A percentile compares a stretch with the other conserved stretches of the same genome.
Evolutionary conservation across 2,113 vertebrate genomes (phyloP).

Genomic region (Salminus brasiliensis): DNA sequence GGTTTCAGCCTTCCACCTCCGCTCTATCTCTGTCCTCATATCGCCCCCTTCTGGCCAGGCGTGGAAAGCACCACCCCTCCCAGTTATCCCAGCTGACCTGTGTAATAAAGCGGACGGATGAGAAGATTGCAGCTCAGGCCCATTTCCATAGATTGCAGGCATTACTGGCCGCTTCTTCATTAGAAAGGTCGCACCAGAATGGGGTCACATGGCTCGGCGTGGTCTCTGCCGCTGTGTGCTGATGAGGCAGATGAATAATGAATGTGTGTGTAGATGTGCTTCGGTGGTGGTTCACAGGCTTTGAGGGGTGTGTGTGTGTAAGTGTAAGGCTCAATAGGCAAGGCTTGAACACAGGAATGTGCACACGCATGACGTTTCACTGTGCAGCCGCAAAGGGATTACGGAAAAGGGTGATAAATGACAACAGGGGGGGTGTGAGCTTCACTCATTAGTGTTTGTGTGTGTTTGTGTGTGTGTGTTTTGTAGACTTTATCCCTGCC

Average conservation of each 20-base stretch:
- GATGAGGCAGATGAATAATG: constrained; percentile 54
- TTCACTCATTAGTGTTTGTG: constrained; percentile 20
- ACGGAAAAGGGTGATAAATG: constrained; percentile 27
- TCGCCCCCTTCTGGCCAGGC: constrained; percentile 49
- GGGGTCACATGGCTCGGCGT: constrained; percentile 38
- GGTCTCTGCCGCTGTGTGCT: constrained; percentile 8
- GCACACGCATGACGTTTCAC: constrained; percentile 41
- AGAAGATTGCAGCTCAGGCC: constrained; percentile 30
- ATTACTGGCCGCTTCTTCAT: constrained; percentile 49
- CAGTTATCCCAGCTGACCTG: neutral
- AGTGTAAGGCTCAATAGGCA: neutral
- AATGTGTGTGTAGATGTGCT: constrained; percentile 28
- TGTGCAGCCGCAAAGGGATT: constrained; percentile 31
- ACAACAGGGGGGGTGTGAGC: constrained; percentile 1
- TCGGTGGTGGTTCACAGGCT: constrained; percentile 42
- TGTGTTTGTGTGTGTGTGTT: neutral
- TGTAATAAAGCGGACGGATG: constrained; percentile 15
- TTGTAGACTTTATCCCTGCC: too few relatives aligned
- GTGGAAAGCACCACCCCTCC: neutral
- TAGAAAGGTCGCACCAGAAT: constrained; percentile 43
- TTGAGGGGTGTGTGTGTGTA: constrained; percentile 1
- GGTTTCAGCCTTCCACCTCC: neutral
- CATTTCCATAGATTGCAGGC: constrained; percentile 46
- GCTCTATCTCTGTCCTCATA: constrained; percentile 8
- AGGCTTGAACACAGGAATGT: constrained; percentile 19